Conservation (phyloP, 1,140 invertebrate species). For the Adoxophyes honmai region DNA sequence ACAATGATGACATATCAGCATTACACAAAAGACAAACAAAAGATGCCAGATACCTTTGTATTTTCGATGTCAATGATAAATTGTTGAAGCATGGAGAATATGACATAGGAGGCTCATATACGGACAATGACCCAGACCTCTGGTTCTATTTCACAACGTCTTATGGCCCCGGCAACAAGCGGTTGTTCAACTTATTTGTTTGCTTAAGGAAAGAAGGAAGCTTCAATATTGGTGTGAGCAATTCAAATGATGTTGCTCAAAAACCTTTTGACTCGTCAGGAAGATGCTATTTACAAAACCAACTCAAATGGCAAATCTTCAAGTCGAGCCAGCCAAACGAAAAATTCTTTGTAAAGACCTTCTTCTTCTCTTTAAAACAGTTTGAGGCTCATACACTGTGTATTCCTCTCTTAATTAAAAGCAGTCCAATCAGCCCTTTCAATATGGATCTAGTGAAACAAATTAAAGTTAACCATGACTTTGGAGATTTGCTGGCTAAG, state of each 20-base stretch:
- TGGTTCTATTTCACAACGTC: conserved; percentile 55
- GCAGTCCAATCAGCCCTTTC: conserved; percentile 26
- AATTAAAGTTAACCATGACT: conserved; percentile 43
- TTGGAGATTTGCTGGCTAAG: conserved; percentile 32
- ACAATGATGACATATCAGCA: conserved; percentile 28
- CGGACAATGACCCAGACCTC: conserved; percentile 34
- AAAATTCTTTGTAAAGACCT: conserved; percentile 15
- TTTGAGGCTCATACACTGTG: conserved; percentile 27
- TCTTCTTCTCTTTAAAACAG: conserved; percentile 44
- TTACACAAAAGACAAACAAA: conserved; percentile 38
- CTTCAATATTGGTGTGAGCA: conserved; percentile 40
- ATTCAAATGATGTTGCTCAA: conserved; percentile 25
- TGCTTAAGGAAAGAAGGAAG: conserved; percentile 40
- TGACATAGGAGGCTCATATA: conserved; percentile 55
- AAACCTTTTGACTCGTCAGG: conserved; percentile 10
- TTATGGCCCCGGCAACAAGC: conserved; percentile 32
- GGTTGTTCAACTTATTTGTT: conserved; percentile 54
- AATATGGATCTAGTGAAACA: conserved; percentile 33
- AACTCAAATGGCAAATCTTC: conserved; percentile 34
- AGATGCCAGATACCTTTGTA: conserved; percentile 38
- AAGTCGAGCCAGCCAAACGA: conserved; percentile 32
- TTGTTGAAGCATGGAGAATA: conserved; percentile 34
- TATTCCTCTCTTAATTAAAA: conserved; percentile 43
- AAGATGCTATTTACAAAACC: conserved; percentile 19
- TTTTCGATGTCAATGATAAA: conserved; percentile 47